phyloP scores from a whole-genome alignment of 2,113 vertebrate species.

The Crypturellus undulatus region DNA sequence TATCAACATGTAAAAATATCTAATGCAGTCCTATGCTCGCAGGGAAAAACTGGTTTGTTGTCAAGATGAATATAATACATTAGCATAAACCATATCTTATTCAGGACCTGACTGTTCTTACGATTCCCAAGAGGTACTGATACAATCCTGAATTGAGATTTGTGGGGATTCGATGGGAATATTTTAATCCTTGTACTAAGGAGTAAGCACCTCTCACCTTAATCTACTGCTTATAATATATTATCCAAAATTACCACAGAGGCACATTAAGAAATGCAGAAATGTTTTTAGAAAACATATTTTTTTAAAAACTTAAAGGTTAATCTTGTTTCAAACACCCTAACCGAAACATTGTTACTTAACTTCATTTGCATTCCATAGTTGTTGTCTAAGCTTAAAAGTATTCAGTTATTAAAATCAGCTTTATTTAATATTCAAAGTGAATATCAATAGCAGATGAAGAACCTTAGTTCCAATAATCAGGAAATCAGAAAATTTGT shows the following conservation, averaged over 20 bases:
- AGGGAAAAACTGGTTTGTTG: background rate
- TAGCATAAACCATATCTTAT: background rate
- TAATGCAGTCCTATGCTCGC: background rate
- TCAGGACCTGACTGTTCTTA: background rate
- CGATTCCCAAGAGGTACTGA: background rate
- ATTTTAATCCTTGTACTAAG: background rate
- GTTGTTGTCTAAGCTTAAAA: background rate
- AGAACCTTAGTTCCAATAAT: background rate
- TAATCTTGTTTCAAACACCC: background rate
- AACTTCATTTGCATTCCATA: background rate
- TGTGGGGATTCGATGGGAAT: background rate
- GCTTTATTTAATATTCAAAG: background rate
- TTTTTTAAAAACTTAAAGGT: too few relatives aligned
- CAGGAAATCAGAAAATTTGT: background rate
- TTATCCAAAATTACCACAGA: fast-evolving
- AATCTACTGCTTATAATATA: too few relatives aligned
- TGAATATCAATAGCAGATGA: background rate
- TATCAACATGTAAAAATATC: background rate
- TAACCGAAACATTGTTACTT: background rate
- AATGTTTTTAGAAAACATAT: background rate
- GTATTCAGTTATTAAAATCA: background rate
- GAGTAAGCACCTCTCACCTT: background rate
- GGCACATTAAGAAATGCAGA: background rate
- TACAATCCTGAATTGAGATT: background rate
- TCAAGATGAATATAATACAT: background rate